Evolutionary conservation across 2,113 vertebrate species (phyloP), one percentile per base, ranked within the genome.

Genomic region (Eolophus roseicapilla): DNA sequence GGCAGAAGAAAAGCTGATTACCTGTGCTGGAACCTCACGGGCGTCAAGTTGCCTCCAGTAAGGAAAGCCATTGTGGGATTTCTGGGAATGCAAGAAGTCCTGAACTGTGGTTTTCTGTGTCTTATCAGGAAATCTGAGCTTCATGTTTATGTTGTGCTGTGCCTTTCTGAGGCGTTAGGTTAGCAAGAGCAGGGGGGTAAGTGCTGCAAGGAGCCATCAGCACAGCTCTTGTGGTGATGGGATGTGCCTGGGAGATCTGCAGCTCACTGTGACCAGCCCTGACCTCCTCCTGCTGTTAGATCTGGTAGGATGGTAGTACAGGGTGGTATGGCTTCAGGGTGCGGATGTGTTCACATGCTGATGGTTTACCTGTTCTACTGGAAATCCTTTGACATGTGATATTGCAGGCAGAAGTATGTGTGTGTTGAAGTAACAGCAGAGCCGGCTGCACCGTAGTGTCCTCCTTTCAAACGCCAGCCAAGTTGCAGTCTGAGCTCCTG

Each of bases 171-270:
- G 19, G 4, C 3, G 3, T 31, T 35, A 3, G 1, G 9, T 20
- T 31, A 28, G 21, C 5, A 8, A 37, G 41, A 20, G 19, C 1
- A 5, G 50, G 6, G 41, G 29, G 23, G 11, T 6, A 23, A 12
- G 20, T 7, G 7, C 14, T 64, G n/a, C 35, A 23, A 20, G 73
- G 80, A 77, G 37, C 55, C 0, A 0, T 33, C 41, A 24, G 50
- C 17, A 10, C n/a, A 0, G 0, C 27, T 24, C 13, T 7, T 19
- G 23, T 1, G 6, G 55, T 1, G 2, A 13, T 21, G 29, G 39
- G 82, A 13, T 44, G 49, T 69, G 19, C 50, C 43, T 29, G 88
- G 75, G 53, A 37, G 23, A 37, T n/a, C 47, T 76, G 59, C 46
- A n/a, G 63, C 59, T 46, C 0, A 0, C 53, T 70, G 46, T 53